Evolutionary conservation across 1,140 invertebrate species (phyloP).

Genomic region (Dreissena polymorpha): DNA sequence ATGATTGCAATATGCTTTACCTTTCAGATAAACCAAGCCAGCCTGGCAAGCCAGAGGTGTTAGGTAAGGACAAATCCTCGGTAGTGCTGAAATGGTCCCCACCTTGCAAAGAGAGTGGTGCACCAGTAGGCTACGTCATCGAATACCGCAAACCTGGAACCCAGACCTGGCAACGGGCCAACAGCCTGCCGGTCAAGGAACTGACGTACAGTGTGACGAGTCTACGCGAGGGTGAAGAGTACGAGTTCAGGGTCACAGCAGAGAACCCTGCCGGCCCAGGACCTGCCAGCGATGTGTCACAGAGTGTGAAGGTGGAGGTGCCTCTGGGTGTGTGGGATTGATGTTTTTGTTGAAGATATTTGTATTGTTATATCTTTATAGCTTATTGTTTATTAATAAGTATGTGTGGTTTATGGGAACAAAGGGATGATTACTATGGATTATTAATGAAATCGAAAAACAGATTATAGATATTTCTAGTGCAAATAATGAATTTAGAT

Average conservation of each 20-base stretch:
- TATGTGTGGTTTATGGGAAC: too few species aligned
- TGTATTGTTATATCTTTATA: too few species aligned
- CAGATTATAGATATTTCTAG: too few species aligned
- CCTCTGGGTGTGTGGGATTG: slow-evolving; percentile 66
- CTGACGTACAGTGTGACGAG: slow-evolving; percentile 86
- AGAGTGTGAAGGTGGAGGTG: slow-evolving; percentile 69
- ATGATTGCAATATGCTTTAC: background rate
- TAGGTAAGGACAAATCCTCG: slow-evolving; percentile 96
- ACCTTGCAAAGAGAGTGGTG: slow-evolving; percentile 94
- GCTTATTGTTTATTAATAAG: too few species aligned
- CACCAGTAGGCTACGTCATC: slow-evolving; percentile 97
- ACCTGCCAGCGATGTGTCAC: slow-evolving; percentile 89
- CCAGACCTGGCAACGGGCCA: slow-evolving; percentile 72
- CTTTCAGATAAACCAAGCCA: slow-evolving; percentile 84
- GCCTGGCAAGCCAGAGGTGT: slow-evolving; percentile 91
- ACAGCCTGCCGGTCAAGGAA: slow-evolving; percentile 66
- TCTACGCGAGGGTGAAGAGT: slow-evolving; percentile 94
- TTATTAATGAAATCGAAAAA: too few species aligned
- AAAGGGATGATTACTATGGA: too few species aligned
- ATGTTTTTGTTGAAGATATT: background rate
- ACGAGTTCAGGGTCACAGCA: slow-evolving; percentile 95
- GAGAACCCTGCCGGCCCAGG: slow-evolving; percentile 98
- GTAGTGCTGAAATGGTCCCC: slow-evolving; percentile 96
- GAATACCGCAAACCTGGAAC: slow-evolving; percentile 70
- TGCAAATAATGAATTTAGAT: too few species aligned